Base-by-base conservation (phyloP, 2,797 vertebrate species). In the Amphiprion clarkii region DNA sequence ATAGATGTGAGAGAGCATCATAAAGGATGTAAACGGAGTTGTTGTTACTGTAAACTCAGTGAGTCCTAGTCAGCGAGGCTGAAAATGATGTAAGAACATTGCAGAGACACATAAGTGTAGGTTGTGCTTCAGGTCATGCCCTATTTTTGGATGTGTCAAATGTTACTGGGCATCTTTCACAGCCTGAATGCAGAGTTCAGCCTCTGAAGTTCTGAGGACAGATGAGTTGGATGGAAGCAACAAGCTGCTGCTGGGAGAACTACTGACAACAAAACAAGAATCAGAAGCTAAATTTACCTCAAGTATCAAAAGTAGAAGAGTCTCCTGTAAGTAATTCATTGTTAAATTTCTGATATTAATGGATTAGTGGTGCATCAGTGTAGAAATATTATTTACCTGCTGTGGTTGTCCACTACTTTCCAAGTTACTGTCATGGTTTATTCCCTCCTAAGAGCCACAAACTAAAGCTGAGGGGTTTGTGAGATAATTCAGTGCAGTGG, bases 81-180 rank as follows among this genome's bases (percentile, higher is more conserved):
- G 2, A 39, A 54, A 9, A 6, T 80, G 42, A 65, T 66, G 29
- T 17, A 67, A 67, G 19, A 0, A 39, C 21, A 10, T 54, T 61
- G n/a, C 19, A 63, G 62, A 53, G 3, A 12, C 21, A 44, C 58
- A 55, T 39, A 23, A 42, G 17, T 49, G 4, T 29, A 19, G 42
- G 13, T 4, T 23, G 10, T 48, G 17, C 49, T 49, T 9, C 3
- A 21, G 42, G 1, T 70, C 65, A 70, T 4, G 4, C 76, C 19
- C n/a, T 60, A 17, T 39, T 56, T 57, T 65, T 51, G 17, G 2
- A 42, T 25, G 11, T 42, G 29, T 29, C 9, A 44, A 25, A 25
- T 25, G 5, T 52, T 12, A 52, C 11, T 52, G 51, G 12, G 51
- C 12, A 48, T 48, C 16, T 48, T 48, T 48, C 46, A 48, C 46